Percentiles rank a stretch among this genome's conserved stretches.
Conservation (phyloP, 2,113 vertebrate species). For the Halichoerus grypus region DNA sequence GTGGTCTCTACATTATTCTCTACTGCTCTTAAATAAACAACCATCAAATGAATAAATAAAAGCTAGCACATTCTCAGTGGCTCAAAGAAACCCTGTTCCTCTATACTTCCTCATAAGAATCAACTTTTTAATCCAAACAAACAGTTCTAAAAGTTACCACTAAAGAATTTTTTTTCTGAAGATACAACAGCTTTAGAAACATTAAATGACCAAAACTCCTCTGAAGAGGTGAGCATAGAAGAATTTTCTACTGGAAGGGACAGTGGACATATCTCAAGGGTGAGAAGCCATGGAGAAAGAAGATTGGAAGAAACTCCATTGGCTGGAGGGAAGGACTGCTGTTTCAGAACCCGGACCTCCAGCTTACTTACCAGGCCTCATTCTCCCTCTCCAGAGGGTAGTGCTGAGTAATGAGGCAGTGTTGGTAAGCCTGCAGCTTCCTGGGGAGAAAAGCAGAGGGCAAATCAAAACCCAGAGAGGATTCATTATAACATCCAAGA, state of each 20-base stretch:
- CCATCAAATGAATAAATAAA: constrained; percentile 49
- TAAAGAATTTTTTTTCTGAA: constrained; percentile 37
- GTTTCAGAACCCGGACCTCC: constrained; percentile 22
- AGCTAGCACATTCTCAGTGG: not conserved
- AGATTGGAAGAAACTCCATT: not conserved
- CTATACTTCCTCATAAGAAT: constrained; percentile 19
- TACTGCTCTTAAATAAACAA: not conserved
- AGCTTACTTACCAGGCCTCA: constrained; percentile 23
- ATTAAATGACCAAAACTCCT: constrained; percentile 34
- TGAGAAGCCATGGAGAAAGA: not conserved
- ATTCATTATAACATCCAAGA: constrained; percentile 63
- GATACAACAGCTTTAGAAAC: not conserved
- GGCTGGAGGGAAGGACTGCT: not conserved
- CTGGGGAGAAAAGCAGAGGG: constrained; percentile 66
- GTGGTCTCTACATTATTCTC: not conserved
- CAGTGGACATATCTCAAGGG: not conserved
- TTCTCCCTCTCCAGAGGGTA: constrained; percentile 64
- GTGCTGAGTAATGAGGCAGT: constrained; percentile 65
- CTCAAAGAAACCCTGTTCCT: not conserved
- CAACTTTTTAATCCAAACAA: constrained; percentile 58
- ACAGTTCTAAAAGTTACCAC: not conserved
- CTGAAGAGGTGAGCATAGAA: constrained; percentile 17
- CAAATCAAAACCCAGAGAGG: constrained; percentile 73
- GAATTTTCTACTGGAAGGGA: not conserved
- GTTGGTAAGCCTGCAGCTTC: constrained; percentile 55